A percentile compares a stretch with the other conserved stretches of the same genome.
Evolutionary conservation across 2,888 invertebrate genomes (phyloP).

Genomic region (Noctua janthe): DNA sequence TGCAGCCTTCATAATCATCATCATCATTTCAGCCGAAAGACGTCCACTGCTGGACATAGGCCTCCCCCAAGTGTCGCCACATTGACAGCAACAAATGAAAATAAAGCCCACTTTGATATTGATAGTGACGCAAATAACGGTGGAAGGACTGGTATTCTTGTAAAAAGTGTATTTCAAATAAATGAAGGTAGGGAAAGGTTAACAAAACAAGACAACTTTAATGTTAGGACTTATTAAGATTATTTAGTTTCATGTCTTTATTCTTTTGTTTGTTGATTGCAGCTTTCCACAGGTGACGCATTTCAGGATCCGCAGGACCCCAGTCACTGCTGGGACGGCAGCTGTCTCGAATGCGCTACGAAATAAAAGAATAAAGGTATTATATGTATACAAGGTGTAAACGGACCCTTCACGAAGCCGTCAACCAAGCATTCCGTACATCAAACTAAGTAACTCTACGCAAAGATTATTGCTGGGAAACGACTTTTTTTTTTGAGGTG

Average conservation of each 20-base stretch:
- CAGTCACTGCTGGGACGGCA: constrained; percentile 85
- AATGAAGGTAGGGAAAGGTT: not conserved
- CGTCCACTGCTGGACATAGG: too few species aligned
- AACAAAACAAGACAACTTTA: constrained; percentile 19
- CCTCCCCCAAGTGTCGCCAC: too few species aligned
- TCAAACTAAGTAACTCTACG: too few species aligned
- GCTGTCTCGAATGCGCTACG: constrained; percentile 80
- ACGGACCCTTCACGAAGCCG: too few species aligned
- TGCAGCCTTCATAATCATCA: not conserved
- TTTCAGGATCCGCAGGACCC: constrained; percentile 90
- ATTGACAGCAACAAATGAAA: not conserved
- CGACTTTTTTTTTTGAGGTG: too few species aligned
- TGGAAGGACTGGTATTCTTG: not conserved
- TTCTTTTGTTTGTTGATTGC: constrained; percentile 65
- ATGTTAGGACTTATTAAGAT: constrained; percentile 59
- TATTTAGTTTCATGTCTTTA: constrained; percentile 59
- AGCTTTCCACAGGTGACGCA: constrained; percentile 80
- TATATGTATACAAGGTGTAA: not conserved
- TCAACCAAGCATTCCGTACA: too few species aligned
- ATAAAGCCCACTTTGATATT: not conserved
- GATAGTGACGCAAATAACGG: not conserved
- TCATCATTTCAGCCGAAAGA: too few species aligned
- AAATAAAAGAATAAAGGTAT: constrained; percentile 36
- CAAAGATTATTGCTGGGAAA: too few species aligned
- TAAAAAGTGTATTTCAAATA: not conserved